These are phyloP conservation scores for Elachura formosa DNA, from an alignment of 2,113 vertebrate species.

Conservation along the genomic window DNA sequence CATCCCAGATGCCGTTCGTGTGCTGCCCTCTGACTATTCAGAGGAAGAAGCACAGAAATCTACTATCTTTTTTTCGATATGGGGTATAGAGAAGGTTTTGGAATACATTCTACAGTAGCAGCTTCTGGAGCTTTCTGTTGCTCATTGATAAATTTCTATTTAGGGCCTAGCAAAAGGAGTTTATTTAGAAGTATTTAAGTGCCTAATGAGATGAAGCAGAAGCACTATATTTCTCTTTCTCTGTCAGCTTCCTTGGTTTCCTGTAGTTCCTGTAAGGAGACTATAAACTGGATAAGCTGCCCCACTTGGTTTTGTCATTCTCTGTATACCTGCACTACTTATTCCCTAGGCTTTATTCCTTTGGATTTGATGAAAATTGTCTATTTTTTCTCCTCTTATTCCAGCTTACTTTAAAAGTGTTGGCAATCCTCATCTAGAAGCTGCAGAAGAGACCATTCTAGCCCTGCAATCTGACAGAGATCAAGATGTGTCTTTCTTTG, in stretches of 20 bases:
- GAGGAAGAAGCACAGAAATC: background rate
- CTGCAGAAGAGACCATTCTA: slow-evolving; percentile 82
- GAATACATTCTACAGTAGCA: background rate
- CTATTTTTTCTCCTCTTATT: background rate
- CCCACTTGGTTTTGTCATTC: background rate
- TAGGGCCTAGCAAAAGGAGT: background rate
- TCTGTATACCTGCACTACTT: background rate
- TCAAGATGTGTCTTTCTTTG: slow-evolving; percentile 87
- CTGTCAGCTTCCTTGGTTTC: background rate
- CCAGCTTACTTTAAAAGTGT: slow-evolving; percentile 87
- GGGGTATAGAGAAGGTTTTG: background rate
- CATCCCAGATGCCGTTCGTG: accelerated
- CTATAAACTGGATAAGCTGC: background rate
- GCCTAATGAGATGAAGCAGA: background rate
- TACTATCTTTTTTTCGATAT: background rate
- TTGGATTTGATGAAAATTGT: background rate
- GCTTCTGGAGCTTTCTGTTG: background rate
- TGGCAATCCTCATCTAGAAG: slow-evolving; percentile 83
- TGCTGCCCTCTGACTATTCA: background rate
- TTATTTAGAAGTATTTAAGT: background rate
- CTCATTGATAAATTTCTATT: background rate
- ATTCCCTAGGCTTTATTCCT: background rate
- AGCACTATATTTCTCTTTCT: background rate
- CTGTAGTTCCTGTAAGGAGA: background rate
- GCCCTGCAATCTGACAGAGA: slow-evolving; percentile 84